A percentile compares a stretch with the other conserved stretches of the same genome.
Evolutionary conservation across 2,797 vertebrate genomes (phyloP).

Genomic region (Carduelis carduelis): DNA sequence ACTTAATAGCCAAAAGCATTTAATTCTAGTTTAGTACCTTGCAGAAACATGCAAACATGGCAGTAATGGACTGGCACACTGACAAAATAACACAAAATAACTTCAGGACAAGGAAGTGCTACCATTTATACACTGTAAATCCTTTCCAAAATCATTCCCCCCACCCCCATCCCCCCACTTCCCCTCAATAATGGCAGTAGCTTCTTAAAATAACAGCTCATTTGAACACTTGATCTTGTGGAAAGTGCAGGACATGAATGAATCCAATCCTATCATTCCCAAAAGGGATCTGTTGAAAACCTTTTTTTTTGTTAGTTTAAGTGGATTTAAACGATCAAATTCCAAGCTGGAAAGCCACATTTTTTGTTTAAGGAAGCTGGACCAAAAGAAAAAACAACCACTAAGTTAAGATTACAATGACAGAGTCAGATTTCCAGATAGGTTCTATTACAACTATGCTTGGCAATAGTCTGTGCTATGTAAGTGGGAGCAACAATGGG

Average conservation of each 20-base stretch:
- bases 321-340: not conserved
- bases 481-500: constrained; percentile 6
- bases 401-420: constrained; percentile 14
- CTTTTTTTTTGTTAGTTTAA: not conserved
- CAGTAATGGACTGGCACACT: not conserved
- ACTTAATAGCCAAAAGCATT: constrained; percentile 12
- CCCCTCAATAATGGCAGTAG: not conserved
- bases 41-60: constrained; percentile 30
- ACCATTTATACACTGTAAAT: not conserved
- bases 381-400: not conserved
- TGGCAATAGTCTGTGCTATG: not conserved
- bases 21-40: constrained; percentile 16
- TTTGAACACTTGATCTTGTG: not conserved
- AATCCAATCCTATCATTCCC: not conserved
- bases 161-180: accelerated
- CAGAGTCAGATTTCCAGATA: constrained; percentile 33
- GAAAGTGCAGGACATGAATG: not conserved
- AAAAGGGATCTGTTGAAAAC: not conserved
- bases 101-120: not conserved
- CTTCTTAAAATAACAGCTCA: constrained; percentile 4
- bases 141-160: not conserved
- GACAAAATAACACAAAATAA: not conserved
- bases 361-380: constrained; percentile 29
- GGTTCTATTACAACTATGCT: constrained; percentile 2
- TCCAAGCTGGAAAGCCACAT: not conserved